phyloP scores from a whole-genome alignment of 2,888 invertebrate species.

The Acleris emargana region DNA sequence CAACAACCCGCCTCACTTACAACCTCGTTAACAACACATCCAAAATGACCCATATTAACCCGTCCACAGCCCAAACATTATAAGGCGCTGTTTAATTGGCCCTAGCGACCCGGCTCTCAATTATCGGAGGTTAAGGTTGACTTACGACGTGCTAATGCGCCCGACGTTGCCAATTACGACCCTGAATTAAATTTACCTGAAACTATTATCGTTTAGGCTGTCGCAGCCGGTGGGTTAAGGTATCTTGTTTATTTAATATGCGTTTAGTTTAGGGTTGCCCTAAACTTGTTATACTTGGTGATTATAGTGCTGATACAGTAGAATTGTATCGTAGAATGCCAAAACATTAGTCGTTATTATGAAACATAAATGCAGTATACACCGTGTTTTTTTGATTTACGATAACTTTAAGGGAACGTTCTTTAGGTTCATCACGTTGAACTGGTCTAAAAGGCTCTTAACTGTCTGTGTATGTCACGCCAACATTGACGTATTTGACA shows the following conservation, averaged over 20 bases:
- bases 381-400: too few relatives aligned
- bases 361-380: too few relatives aligned
- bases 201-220: constrained; percentile 42
- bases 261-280: constrained; percentile 25
- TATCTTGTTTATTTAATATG: constrained; percentile 6
- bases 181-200: constrained; percentile 80
- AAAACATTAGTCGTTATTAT: too few relatives aligned
- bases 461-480: too few relatives aligned
- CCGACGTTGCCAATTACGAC: constrained; percentile 71
- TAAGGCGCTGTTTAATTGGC: constrained; percentile 44
- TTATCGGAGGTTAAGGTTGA: constrained; percentile 80
- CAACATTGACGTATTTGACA: too few relatives aligned
- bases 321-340: too few relatives aligned
- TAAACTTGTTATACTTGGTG: constrained; percentile 26
- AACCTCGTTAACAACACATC: background rate
- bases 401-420: too few relatives aligned
- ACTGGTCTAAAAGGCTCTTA: too few relatives aligned
- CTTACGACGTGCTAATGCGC: constrained; percentile 79
- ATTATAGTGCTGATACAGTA: too few relatives aligned
- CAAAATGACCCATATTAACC: constrained; percentile 27
- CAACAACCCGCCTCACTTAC: background rate
- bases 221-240: constrained; percentile 19
- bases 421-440: too few relatives aligned
- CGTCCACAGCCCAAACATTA: constrained; percentile 15
- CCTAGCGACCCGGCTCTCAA: constrained; percentile 65